phyloP scores from a whole-genome alignment of 2,113 vertebrate genomes.

The Herpetotheres cachinnans region DNA sequence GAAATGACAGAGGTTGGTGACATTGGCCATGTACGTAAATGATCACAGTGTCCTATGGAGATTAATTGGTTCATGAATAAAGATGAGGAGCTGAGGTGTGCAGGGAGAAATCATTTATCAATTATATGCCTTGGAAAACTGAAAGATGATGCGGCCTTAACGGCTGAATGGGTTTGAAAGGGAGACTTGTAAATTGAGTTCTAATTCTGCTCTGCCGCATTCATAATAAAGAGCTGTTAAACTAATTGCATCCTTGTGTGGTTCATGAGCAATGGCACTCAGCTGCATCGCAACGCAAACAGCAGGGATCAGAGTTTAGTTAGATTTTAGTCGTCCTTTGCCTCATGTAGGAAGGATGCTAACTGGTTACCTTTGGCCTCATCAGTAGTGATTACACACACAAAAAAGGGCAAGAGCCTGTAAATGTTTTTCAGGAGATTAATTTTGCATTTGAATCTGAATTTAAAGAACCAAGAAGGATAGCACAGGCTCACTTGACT shows the following conservation, averaged over 20 bases:
- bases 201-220: slow-evolving; percentile 54
- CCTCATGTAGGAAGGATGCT: neutral
- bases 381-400: fast-evolving
- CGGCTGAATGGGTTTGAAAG: slow-evolving; percentile 66
- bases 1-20: slow-evolving; percentile 47
- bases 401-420: neutral
- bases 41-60: slow-evolving; percentile 31
- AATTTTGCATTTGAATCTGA: neutral
- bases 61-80: slow-evolving; percentile 66
- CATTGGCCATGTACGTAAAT: slow-evolving; percentile 53
- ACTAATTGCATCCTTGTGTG: slow-evolving; percentile 47
- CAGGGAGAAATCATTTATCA: slow-evolving; percentile 61
- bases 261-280: neutral
- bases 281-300: neutral
- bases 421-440: neutral
- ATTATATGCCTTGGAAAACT: slow-evolving; percentile 51
- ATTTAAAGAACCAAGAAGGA: neutral
- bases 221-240: slow-evolving; percentile 59
- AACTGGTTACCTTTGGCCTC: neutral
- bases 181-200: slow-evolving; percentile 68
- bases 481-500: neutral
- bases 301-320: neutral
- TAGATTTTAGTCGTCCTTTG: neutral
- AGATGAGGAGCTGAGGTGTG: slow-evolving; percentile 60
- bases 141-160: slow-evolving; percentile 52